Percentiles rank a stretch among this genome's conserved stretches.
phyloP scores from a whole-genome alignment of 2,797 vertebrate genomes.

The Carapus acus region DNA sequence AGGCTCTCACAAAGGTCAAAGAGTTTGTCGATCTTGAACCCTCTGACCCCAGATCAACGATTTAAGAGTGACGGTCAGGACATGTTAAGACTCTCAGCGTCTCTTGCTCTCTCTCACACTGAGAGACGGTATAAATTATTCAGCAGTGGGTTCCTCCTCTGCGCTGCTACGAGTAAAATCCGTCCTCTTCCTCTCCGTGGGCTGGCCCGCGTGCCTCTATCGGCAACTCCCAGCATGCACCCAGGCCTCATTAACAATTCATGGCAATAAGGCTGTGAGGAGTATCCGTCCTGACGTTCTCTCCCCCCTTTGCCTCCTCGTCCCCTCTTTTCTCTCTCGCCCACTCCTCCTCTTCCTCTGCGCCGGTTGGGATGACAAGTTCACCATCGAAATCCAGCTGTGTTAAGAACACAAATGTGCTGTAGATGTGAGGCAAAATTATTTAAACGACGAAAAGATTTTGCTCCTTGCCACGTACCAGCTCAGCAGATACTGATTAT shows the following conservation, averaged over 20 bases:
- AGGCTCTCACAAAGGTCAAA: no score
- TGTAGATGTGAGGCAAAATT: no score
- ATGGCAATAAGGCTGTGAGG: slow-evolving; percentile 42
- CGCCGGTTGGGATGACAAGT: slow-evolving; percentile 7
- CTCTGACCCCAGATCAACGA: background rate
- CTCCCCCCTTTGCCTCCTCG: slow-evolving; percentile 27
- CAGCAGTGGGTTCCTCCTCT: slow-evolving; percentile 49
- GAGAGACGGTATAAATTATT: slow-evolving; percentile 60
- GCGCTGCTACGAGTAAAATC: slow-evolving; percentile 42
- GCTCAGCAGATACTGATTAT: no score
- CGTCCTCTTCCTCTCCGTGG: slow-evolving; percentile 20
- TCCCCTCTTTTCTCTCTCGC: slow-evolving; percentile 6
- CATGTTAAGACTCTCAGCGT: no score
- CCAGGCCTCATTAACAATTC: slow-evolving; percentile 57
- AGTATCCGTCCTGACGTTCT: slow-evolving; percentile 22
- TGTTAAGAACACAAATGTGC: no score
- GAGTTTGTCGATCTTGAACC: no score
- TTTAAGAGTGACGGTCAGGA: no score
- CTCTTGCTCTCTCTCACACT: slow-evolving; percentile 5
- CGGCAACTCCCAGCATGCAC: slow-evolving; percentile 46
- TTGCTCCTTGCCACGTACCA: no score
- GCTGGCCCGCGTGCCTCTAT: slow-evolving; percentile 46
- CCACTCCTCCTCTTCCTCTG: background rate
- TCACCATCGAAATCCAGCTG: no score
- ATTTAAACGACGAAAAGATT: no score